These are phyloP conservation scores for Poeciliopsis presidionis DNA, from an alignment of 2,797 vertebrate genomes.

Conservation along the genomic window DNA sequence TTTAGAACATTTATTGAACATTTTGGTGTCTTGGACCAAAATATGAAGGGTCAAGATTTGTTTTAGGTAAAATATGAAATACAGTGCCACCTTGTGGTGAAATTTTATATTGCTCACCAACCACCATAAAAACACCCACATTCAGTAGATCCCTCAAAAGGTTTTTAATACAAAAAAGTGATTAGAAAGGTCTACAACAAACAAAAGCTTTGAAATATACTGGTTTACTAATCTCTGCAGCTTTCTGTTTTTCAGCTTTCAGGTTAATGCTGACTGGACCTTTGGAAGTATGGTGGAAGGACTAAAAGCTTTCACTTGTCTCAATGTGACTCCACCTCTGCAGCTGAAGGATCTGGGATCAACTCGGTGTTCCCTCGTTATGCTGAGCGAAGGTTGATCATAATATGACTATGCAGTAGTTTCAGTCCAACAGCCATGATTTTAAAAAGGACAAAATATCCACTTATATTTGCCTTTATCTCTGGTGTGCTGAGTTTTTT, in stretches of 20 bases:
- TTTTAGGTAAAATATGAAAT: neutral
- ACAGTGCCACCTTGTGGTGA: neutral
- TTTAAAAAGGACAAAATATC: neutral
- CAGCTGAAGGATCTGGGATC: slow-evolving; percentile 56
- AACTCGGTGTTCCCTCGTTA: slow-evolving; percentile 8
- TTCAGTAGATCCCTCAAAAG: neutral
- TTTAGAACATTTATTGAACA: neutral
- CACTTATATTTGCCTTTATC: neutral
- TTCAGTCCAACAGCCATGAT: neutral
- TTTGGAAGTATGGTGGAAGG: slow-evolving; percentile 61
- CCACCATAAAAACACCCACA: neutral
- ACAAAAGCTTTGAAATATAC: neutral
- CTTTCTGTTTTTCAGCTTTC: slow-evolving; percentile 53
- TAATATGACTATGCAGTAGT: accelerated
- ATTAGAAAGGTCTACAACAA: neutral
- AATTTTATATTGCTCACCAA: neutral
- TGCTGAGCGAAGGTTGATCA: slow-evolving; percentile 58
- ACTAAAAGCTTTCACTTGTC: slow-evolving; percentile 29
- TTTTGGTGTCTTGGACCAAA: neutral
- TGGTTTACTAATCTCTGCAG: neutral
- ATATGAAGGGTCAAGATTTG: neutral
- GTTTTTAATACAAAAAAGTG: neutral
- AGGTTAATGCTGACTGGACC: slow-evolving; percentile 42
- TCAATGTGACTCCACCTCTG: slow-evolving; percentile 62
- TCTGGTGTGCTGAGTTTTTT: neutral